Evolutionary conservation across 2,888 invertebrate genomes (phyloP).

Genomic region (Antheraea yamamai): DNA sequence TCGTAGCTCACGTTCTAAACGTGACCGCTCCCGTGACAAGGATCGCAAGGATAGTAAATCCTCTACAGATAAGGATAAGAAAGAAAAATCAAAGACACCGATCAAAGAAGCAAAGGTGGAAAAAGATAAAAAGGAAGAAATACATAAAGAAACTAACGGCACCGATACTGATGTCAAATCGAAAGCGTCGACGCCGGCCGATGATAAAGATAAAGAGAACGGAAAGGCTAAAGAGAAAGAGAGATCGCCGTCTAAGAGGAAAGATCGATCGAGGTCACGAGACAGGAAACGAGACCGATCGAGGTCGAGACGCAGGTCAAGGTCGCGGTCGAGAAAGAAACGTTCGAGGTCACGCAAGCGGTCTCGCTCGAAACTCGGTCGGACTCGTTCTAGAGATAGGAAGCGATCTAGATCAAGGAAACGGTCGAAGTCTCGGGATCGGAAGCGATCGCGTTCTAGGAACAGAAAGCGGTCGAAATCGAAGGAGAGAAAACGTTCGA

Average conservation of each 20-base stretch:
- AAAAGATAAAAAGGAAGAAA: conserved; percentile 60
- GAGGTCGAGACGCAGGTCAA: conserved; percentile 83
- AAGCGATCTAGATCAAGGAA: conserved; percentile 83
- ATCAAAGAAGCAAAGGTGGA: conserved; percentile 46
- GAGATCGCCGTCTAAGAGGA: conserved; percentile 67
- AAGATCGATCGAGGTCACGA: conserved; percentile 71
- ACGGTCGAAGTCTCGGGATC: conserved; percentile 79
- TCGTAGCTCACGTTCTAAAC: conserved; percentile 79
- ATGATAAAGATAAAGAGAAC: conserved; percentile 57
- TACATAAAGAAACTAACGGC: conserved; percentile 62
- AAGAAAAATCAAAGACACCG: conserved; percentile 65
- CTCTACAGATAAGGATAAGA: conserved; percentile 50
- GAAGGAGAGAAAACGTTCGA: conserved; percentile 67
- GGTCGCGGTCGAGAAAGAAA: conserved; percentile 78
- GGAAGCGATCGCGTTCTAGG: conserved; percentile 71
- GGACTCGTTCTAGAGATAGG: conserved; percentile 75
- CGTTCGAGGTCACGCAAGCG: conserved; percentile 72
- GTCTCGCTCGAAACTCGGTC: conserved; percentile 72
- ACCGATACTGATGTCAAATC: conserved; percentile 55
- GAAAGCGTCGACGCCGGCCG: conserved; percentile 57
- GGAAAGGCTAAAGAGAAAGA: conserved; percentile 58
- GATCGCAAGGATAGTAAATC: conserved; percentile 60
- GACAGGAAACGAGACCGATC: conserved; percentile 77
- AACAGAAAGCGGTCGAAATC: conserved; percentile 77
- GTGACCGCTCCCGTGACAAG: conserved; percentile 69